These are phyloP conservation scores for Diarsia dahlii DNA, from an alignment of 2,888 invertebrate species.

Conservation along the genomic window DNA sequence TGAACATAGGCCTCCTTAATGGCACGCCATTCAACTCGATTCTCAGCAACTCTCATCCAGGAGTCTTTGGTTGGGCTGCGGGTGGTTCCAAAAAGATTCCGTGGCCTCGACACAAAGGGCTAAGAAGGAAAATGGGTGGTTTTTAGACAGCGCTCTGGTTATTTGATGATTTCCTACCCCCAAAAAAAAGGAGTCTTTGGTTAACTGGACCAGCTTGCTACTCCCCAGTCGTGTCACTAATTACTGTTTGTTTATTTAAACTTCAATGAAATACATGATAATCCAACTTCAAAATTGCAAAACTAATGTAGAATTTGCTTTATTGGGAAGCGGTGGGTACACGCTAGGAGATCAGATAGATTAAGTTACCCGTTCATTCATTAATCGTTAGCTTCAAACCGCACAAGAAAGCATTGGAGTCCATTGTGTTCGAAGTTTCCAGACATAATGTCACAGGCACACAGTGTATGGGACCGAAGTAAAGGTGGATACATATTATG, in stretches of 20 bases:
- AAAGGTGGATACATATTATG: neutral
- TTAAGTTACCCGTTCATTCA: slow-evolving; percentile 47
- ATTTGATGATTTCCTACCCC: no score
- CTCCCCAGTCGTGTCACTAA: no score
- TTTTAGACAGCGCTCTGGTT: no score
- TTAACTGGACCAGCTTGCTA: no score
- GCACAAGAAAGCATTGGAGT: slow-evolving; percentile 39
- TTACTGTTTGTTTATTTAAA: neutral
- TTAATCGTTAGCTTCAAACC: slow-evolving; percentile 46
- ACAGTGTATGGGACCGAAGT: neutral
- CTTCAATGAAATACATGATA: neutral
- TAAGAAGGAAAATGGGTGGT: no score
- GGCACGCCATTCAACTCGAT: no score
- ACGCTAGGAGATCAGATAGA: slow-evolving; percentile 27
- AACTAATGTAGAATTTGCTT: slow-evolving; percentile 10
- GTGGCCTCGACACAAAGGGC: no score
- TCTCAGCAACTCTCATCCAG: no score
- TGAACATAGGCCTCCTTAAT: no score
- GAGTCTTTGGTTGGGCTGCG: no score
- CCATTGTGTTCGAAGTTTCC: slow-evolving; percentile 43
- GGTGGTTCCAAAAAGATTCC: no score
- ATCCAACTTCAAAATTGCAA: neutral
- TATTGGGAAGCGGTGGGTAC: neutral
- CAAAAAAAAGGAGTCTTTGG: no score
- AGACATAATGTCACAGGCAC: slow-evolving; percentile 32